These are phyloP conservation scores for Propithecus deckenii DNA, from an alignment of 2,797 vertebrate species.

Conservation along the genomic window DNA sequence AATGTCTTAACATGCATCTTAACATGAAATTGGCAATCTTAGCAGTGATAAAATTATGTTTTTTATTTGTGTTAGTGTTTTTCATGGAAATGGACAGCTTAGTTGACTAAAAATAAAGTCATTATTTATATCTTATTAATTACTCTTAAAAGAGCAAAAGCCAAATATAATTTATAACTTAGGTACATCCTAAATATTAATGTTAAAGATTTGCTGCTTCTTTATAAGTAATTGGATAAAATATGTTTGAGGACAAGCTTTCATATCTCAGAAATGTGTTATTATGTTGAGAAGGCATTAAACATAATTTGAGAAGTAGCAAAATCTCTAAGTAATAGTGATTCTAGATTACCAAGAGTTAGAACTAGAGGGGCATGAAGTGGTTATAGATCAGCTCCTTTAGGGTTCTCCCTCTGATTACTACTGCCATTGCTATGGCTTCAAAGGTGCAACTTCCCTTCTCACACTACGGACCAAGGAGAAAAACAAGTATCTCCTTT, in stretches of 20 bases:
- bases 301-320: not conserved
- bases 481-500: not conserved
- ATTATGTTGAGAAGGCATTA: not conserved
- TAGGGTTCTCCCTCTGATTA: not conserved
- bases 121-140: not conserved
- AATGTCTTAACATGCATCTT: not conserved
- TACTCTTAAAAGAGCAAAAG: not conserved
- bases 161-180: not conserved
- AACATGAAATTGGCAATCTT: not conserved
- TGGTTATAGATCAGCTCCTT: not conserved
- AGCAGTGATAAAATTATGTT: not conserved
- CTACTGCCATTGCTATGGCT: not conserved
- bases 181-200: not conserved
- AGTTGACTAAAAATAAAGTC: not conserved
- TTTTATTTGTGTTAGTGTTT: not conserved
- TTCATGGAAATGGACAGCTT: not conserved
- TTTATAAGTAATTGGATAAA: not conserved
- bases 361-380: not conserved
- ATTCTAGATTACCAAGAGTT: not conserved
- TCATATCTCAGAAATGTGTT: not conserved
- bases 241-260: not conserved
- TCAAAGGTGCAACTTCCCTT: not conserved
- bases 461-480: not conserved
- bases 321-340: not conserved
- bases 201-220: not conserved